These are phyloP conservation scores for Hydropotes inermis DNA, from an alignment of 2,113 vertebrate species.

Conservation along the genomic window DNA sequence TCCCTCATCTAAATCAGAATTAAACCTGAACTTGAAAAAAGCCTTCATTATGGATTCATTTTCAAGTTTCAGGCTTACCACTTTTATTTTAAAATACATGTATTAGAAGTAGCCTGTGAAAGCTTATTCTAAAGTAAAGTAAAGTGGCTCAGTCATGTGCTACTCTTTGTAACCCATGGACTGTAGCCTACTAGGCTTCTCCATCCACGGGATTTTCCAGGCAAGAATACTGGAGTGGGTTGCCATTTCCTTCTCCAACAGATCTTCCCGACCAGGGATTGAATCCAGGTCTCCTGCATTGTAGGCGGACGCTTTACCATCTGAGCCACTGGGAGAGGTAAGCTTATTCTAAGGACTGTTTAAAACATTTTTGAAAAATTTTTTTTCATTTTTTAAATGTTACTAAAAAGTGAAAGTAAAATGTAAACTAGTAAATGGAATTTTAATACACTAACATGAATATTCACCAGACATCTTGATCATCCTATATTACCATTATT, in stretches of 20 bases:
- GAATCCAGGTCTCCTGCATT: not conserved
- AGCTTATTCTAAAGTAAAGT: not conserved
- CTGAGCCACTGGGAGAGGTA: not conserved
- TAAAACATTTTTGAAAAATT: not conserved
- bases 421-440: not conserved
- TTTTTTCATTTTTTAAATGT: not conserved
- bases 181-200: not conserved
- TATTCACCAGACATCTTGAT: not conserved
- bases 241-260: not conserved
- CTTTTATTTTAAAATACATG: not conserved
- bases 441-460: not conserved
- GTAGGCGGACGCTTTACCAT: not conserved
- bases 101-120: not conserved
- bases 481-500: not conserved
- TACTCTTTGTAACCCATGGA: fast-evolving
- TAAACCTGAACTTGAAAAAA: too few relatives aligned
- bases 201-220: not conserved
- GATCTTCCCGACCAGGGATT: not conserved
- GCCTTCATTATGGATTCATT: not conserved
- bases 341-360: not conserved
- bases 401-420: not conserved
- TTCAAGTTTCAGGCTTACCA: not conserved
- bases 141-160: not conserved
- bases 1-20: too few relatives aligned
- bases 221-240: not conserved